Conservation (phyloP, 2,797 vertebrate genomes). For the Rhynchonycteris naso region DNA sequence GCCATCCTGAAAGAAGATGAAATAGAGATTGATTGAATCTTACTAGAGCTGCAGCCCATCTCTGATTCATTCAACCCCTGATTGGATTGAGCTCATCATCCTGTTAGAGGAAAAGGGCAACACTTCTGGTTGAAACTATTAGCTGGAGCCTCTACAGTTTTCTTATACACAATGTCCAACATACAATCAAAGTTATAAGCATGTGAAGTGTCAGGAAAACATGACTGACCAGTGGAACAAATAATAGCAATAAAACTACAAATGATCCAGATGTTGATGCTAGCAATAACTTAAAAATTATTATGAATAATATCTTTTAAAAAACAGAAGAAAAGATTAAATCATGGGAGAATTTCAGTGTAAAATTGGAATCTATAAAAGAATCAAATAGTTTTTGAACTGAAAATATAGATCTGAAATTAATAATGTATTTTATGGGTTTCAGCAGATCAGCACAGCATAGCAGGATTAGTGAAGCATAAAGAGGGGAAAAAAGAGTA, state of each 20-base stretch:
- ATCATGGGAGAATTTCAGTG: not conserved
- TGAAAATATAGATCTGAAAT: slow-evolving; percentile 12
- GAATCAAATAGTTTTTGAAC: not conserved
- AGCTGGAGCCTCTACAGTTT: not conserved
- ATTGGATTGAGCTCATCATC: not conserved
- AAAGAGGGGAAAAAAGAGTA: not conserved
- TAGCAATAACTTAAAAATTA: not conserved
- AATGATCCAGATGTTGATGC: not conserved
- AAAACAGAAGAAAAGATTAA: slow-evolving; percentile 43
- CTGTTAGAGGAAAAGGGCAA: not conserved
- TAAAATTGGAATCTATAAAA: not conserved
- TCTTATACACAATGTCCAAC: not conserved
- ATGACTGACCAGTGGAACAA: not conserved
- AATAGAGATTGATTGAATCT: not conserved
- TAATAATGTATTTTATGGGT: not conserved
- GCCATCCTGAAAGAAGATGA: not conserved
- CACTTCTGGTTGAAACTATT: not conserved
- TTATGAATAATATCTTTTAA: not conserved
- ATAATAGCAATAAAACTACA: not conserved
- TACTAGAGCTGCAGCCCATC: not conserved
- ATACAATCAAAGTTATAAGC: not conserved
- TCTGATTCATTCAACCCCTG: not conserved
- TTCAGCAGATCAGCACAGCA: not conserved
- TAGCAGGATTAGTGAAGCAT: not conserved
- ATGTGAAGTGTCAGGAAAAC: not conserved